phyloP scores from a whole-genome alignment of 2,888 invertebrate genomes.

The Minunthozetes semirufus region DNA sequence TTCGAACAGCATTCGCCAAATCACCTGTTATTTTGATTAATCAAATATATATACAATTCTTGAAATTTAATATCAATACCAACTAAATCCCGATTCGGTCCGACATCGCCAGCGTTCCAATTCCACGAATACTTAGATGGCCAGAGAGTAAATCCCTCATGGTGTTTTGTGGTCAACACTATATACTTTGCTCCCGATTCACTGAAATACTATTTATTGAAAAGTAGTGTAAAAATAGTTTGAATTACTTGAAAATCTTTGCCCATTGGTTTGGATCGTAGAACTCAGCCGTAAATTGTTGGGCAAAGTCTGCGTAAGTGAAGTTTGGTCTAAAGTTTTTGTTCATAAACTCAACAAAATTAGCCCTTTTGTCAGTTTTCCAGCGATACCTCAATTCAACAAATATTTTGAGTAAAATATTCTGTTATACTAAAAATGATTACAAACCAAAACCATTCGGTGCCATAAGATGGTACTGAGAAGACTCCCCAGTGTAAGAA shows the following conservation, averaged over 20 bases:
- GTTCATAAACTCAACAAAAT: slow-evolving; percentile 48
- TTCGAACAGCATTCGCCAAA: slow-evolving; percentile 42
- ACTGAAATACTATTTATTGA: not conserved
- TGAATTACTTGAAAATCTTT: slow-evolving; percentile 47
- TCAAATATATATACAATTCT: too few species aligned
- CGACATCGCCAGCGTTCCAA: slow-evolving; percentile 51
- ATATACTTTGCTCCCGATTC: slow-evolving; percentile 52
- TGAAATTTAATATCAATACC: slow-evolving; percentile 44
- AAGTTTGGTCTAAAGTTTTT: slow-evolving; percentile 51
- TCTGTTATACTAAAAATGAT: not conserved
- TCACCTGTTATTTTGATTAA: slow-evolving; percentile 38
- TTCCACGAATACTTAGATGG: slow-evolving; percentile 50
- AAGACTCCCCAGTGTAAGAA: slow-evolving; percentile 45
- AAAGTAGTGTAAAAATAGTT: not conserved
- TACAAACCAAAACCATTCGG: slow-evolving; percentile 43
- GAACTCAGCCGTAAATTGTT: slow-evolving; percentile 51
- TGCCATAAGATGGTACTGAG: slow-evolving; percentile 43
- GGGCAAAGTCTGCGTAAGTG: slow-evolving; percentile 52
- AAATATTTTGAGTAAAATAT: not conserved
- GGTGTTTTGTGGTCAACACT: slow-evolving; percentile 52
- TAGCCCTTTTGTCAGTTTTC: slow-evolving; percentile 36
- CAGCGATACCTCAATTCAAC: slow-evolving; percentile 37
- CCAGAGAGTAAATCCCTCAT: slow-evolving; percentile 52
- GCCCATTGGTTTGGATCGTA: slow-evolving; percentile 52
- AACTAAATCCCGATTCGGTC: slow-evolving; percentile 51